Conservation (phyloP, 1,140 invertebrate species). For the Scaptomyza pallida region DNA sequence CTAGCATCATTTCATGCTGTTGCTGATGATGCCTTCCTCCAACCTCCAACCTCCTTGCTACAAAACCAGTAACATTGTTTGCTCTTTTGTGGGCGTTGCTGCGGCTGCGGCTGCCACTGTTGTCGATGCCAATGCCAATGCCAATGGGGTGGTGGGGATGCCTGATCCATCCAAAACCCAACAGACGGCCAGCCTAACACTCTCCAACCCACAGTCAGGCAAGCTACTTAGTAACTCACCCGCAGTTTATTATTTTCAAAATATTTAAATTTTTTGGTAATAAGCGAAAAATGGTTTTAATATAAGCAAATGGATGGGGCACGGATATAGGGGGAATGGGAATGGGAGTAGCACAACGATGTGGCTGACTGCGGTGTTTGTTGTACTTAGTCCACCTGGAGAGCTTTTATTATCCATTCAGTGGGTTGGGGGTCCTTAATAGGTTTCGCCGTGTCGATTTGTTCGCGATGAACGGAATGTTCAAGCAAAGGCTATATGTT, state of each 20-base stretch:
- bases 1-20: conserved; percentile 62
- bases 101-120: conserved; percentile 26
- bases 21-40: conserved; percentile 3
- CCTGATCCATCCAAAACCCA: background rate
- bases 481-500: background rate
- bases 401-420: background rate
- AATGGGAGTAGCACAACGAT: conserved; percentile 38
- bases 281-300: conserved; percentile 82
- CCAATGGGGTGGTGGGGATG: conserved; percentile 13
- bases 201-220: conserved; percentile 15
- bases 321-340: no score
- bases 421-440: no score
- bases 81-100: conserved; percentile 61
- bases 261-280: conserved; percentile 84
- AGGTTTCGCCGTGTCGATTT: background rate
- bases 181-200: no score
- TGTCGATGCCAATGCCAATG: conserved; percentile 29
- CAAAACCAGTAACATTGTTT: conserved; percentile 55
- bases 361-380: conserved; percentile 36
- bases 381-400: conserved; percentile 57
- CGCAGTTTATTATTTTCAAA: conserved; percentile 84
- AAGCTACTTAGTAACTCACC: conserved; percentile 83
- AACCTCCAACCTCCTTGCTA: background rate
- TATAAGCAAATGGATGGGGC: conserved; percentile 66
- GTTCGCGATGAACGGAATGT: conserved; percentile 4